Evolutionary conservation across 23 tunicate genomes (phyloP).

Genomic region (Ascidia mentula): DNA sequence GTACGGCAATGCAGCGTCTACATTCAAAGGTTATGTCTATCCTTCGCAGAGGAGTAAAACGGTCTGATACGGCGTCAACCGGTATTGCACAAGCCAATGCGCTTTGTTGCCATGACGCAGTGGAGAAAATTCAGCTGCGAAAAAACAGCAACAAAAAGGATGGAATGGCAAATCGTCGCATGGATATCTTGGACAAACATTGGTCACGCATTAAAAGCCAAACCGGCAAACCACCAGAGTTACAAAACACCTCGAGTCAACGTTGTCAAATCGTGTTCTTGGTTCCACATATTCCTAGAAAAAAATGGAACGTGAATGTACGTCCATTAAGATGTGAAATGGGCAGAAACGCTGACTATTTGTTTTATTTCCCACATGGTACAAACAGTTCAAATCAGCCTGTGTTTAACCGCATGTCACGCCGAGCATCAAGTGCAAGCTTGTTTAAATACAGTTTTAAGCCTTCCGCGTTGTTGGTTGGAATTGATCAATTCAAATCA

Average conservation of each 20-base stretch:
- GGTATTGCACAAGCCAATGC: neutral
- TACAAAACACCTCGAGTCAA: neutral
- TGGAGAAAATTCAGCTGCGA: neutral
- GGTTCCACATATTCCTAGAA: neutral
- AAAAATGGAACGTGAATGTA: neutral
- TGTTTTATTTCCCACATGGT: neutral
- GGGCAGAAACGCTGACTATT: neutral
- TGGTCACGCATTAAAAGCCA: neutral
- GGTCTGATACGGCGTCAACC: neutral
- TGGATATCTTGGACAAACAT: no score
- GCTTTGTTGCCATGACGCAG: neutral
- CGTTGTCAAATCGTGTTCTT: neutral
- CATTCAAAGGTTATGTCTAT: conserved; percentile 4
- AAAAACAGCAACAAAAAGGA: neutral
- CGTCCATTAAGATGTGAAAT: neutral
- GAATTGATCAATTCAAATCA: neutral
- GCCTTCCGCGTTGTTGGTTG: neutral
- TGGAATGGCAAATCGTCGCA: neutral
- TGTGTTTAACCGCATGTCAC: no score
- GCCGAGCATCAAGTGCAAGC: no score
- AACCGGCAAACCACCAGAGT: neutral
- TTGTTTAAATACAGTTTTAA: no score
- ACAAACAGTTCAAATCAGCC: no score
- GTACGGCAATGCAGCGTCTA: neutral
- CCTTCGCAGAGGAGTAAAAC: neutral